Evolutionary conservation across 2,113 vertebrate genomes (phyloP), one percentile per base, ranked within the genome.

Genomic region (Triplophysa siluroides): DNA sequence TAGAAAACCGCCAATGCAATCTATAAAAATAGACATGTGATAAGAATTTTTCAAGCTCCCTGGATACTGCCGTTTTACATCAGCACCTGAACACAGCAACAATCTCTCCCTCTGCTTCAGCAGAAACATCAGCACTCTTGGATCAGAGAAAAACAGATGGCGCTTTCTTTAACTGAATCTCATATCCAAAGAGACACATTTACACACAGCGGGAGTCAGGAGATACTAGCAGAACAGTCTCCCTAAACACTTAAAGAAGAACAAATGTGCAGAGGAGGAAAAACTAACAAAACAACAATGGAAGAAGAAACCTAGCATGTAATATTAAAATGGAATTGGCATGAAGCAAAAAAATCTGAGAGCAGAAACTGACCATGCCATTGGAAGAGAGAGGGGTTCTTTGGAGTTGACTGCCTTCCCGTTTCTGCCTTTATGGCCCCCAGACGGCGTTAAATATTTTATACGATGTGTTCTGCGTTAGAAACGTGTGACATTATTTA

Each of bases 381-480:
- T 77, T 47, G 85, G 26, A 80, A 84, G 82, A 79, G 65, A 81
- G 78, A 0, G 0, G 0, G 14, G 83, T 58, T 50, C 45, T 71
- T 52, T 76, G 52, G 47, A 80, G 71, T 54, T 72, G n/a, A 79
- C 77, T 71, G 69, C 71, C 80, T 26, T 68, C 68, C 56, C 56
- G 61, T 75, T 66, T 76, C 33, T 47, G 81, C 83, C 83, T 88
- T 65, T 86, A 81, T 63, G 52, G 79, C 74, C 81, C 80, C 80
- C 80, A 87, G 86, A 65, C 78, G 61, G 84, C 64, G 83, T 86
- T 90, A 86, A 91, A 91, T 90, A 91, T 93, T 92, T 93, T 79
- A 92, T 87, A 85, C 47, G 78, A 85, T 78, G 11, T 52, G 71
- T 83, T 71, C 81, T 56, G 47, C 8, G 41, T 73, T 56, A 21